Base-by-base conservation (phyloP, 2,888 invertebrate species). In the Hirtodrosophila confusa region DNA sequence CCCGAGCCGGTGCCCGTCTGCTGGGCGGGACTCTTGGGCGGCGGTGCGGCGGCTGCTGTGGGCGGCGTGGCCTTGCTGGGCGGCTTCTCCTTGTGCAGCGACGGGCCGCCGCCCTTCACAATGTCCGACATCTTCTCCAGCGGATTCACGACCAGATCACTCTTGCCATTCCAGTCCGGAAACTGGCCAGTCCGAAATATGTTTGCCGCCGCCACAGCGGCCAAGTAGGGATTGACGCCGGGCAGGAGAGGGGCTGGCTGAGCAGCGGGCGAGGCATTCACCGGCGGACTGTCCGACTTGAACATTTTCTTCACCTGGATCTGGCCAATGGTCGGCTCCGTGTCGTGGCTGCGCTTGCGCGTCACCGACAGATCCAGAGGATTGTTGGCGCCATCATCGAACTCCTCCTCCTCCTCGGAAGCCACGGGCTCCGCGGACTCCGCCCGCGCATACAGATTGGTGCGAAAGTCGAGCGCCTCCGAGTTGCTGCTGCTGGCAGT, bases 101-200 rank as follows among this genome's bases (percentile, higher is more conserved):
- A 11, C 0, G 62, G 7, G 4, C 31, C 54, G 27, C 68, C 66
- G 0, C 97, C 96, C 89, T 97, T 95, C 78, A 97, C 97, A 69
- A 97, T 93, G 86, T 97, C 97, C 77, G 96, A 96, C 97, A 97
- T 97, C 90, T 97, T 97, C 89, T 97, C 97, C 44, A 97, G 92
- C 0, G 97, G 96, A 88, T 97, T 97, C 82, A 96, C 95, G 2
- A 94, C 94, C 92, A 95, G 93, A 89, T 96, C 96, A 79, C 95
- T 92, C 92, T 96, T 96, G 56, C 90, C 91, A 74, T 90, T 63
- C 97, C 97, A 90, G 95, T 97, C 97, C 10, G 94, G 93, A 45
- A 93, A 92, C 39, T 93, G 93, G 29, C 94, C 94, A 87, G 96
- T 95, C 4, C 96, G 95, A 12, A 96, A 96, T 24, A 96, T 92